Evolutionary conservation across 2,797 vertebrate species (phyloP), one percentile per base, ranked within the genome.

Genomic region (Pipistrellus nathusii): DNA sequence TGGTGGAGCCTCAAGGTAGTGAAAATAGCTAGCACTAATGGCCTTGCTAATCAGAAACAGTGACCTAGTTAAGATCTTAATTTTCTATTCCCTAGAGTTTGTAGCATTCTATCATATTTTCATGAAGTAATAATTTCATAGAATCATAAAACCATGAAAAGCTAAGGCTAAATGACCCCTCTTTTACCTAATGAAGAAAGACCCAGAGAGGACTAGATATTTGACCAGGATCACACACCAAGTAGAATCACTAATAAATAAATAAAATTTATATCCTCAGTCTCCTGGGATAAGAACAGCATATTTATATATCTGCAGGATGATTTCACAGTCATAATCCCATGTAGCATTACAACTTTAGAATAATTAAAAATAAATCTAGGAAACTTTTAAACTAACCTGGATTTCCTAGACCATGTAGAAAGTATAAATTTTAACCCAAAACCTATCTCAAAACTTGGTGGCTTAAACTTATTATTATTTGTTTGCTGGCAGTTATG

Each of bases 61-160:
- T 88, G 95, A 86, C 78, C 17, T 17, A 92, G 90, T 95, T 94
- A 93, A 92, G 66, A 96, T 86, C 82, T 92, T 92, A 94, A 96
- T 94, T 92, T 94, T 86, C 88, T 92, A 30, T 92, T 93, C 78
- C 76, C 68, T 86, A 84, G 69, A 92, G 69, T 57, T 90, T 92
- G 25, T 32, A 72, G n/a, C 87, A 68, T 20, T 25, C 11, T 80
- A 72, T 64, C 84, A 82, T 82, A 80, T 66, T 94, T 93, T 91
- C 75, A 94, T 18, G 69, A 96, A 88, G 51, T 78, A 90, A 90
- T 81, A 92, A 92, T 72, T 92, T 93, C 55, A 77, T 30, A 86
- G 27, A 95, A 87, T 78, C 57, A 71, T n/a, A 90, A 77, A 82
- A 90, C 71, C 71, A 76, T 20, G 44, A 44, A 48, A 90, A 90